Evolutionary conservation across 2,888 invertebrate species (phyloP), one percentile per base, ranked within the genome.

Genomic region (Yponomeuta sedellus): DNA sequence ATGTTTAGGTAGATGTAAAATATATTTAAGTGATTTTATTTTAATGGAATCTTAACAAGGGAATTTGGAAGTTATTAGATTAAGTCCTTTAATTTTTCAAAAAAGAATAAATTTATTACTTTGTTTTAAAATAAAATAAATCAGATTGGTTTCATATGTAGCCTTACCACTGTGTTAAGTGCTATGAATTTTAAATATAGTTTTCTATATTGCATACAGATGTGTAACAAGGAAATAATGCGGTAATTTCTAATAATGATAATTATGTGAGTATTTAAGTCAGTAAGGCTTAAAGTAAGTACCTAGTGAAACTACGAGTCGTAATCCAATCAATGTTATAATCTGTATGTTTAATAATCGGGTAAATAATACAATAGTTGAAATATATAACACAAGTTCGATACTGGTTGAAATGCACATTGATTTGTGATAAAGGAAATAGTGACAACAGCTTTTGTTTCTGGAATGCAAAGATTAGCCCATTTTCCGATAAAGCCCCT

Each of bases 1-100:
- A 63, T 19, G 20, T 40, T 20, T 63, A 63, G 19, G 10, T 44
- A 40, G n/a, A 62, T 56, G 57, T 66, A 66, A 39, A 56, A 64
- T 66, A 66, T 58, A 39, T 64, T 20, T 66, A 66, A 66, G 66
- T 61, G 34, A 66, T 66, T 64, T 64, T 62, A 64, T 61, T 28
- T 39, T 58, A 56, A 63, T 65, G 64, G 76, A 64, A 79, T 75
- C 71, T 77, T 79, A 79, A 82, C 81, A 83, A 83, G 79, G 80
- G 79, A 80, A 73, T 73, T 64, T 67, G 73, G 66, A 69, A 70
- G 70, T 72, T 70, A 58, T 70, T 74, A 77, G 75, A 71, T 71
- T 66, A 79, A 34, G 59, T 20, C 11, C 22, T 20, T 77, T 71
- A 70, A 73, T 73, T 76, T 77, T 74, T 70, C 19, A 22, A 68